Evolutionary conservation across 2,113 vertebrate species (phyloP).

Genomic region (Zeus faber): DNA sequence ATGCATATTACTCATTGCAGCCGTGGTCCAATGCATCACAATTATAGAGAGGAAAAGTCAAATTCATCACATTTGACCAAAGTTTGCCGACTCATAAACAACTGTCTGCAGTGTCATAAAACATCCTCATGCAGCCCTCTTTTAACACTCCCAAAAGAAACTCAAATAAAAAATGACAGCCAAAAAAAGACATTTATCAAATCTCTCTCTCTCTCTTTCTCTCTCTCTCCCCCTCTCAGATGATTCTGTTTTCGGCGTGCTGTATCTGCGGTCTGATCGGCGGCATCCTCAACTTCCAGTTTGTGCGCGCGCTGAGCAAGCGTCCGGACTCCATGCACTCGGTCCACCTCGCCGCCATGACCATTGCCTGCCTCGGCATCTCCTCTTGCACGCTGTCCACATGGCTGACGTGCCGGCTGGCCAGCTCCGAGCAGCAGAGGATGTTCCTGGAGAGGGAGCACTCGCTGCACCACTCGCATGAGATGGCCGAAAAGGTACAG

Average conservation of each 20-base stretch:
- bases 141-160: slow-evolving; percentile 26
- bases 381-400: slow-evolving; percentile 93
- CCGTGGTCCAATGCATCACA: slow-evolving; percentile 9
- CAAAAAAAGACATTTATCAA: too few species aligned
- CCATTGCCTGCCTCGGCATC: slow-evolving; percentile 90
- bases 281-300: slow-evolving; percentile 98
- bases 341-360: slow-evolving; percentile 91
- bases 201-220: slow-evolving; percentile 30
- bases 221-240: slow-evolving; percentile 65
- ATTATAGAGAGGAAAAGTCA: slow-evolving; percentile 17
- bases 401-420: slow-evolving; percentile 96
- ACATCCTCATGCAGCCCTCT: neutral
- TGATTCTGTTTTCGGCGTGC: slow-evolving; percentile 98
- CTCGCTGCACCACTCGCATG: slow-evolving; percentile 96
- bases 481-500: slow-evolving; percentile 93
- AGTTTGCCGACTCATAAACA: neutral
- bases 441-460: slow-evolving; percentile 99
- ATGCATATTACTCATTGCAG: slow-evolving; percentile 29
- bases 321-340: slow-evolving; percentile 82
- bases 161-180: too few species aligned
- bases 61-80: slow-evolving; percentile 10
- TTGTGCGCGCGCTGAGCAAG: slow-evolving; percentile 91
- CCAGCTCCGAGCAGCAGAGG: slow-evolving; percentile 96
- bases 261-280: slow-evolving; percentile 98
- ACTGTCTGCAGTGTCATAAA: neutral